Conservation (phyloP, 2,113 vertebrate species). For the Spizaetus ornatus region DNA sequence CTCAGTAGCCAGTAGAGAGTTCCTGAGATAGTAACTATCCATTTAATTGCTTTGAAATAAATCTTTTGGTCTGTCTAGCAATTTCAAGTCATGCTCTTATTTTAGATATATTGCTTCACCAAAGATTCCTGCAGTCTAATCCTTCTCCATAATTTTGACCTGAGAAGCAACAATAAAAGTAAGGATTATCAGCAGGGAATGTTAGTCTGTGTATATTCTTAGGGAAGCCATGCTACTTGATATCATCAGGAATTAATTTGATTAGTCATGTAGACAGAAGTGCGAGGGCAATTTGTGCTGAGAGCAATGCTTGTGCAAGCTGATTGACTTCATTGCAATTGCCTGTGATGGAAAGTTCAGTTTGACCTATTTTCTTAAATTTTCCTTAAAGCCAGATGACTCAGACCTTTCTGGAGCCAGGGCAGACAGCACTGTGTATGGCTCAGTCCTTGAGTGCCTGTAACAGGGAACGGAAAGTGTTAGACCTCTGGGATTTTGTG, state of each 20-base stretch:
- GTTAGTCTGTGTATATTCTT: not conserved
- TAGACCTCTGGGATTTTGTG: not conserved
- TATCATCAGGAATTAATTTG: slow-evolving; percentile 27
- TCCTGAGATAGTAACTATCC: not conserved
- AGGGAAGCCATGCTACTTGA: not conserved
- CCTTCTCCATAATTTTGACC: not conserved
- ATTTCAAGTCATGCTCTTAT: not conserved
- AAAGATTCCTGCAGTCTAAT: not conserved
- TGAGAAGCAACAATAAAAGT: not conserved
- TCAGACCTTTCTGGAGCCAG: slow-evolving; percentile 6
- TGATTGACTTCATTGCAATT: slow-evolving; percentile 25
- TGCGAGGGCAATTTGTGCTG: not conserved
- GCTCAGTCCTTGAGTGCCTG: not conserved
- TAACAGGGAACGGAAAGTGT: not conserved
- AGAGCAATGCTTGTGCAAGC: not conserved
- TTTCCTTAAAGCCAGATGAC: slow-evolving; percentile 33
- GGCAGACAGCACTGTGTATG: not conserved
- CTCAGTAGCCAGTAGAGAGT: not conserved
- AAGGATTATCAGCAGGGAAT: not conserved
- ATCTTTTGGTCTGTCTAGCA: not conserved
- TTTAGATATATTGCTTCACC: not conserved
- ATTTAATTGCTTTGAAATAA: slow-evolving; percentile 33
- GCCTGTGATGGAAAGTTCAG: slow-evolving; percentile 2
- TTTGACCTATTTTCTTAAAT: slow-evolving; percentile 52
- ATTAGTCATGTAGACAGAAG: slow-evolving; percentile 39